phyloP scores from a whole-genome alignment of 2,797 vertebrate genomes.

The Rhinella marina region DNA sequence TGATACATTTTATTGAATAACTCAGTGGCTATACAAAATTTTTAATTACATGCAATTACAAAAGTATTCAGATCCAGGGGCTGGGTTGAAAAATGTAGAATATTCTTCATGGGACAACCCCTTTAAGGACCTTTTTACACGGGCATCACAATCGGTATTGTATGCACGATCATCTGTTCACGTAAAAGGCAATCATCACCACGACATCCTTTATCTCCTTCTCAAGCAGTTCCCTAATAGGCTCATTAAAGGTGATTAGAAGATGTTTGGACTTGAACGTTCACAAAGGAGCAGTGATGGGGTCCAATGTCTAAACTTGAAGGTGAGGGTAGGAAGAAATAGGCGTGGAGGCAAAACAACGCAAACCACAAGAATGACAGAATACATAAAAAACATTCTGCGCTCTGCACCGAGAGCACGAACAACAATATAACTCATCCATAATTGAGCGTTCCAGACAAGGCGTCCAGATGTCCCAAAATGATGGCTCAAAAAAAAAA shows the following conservation, averaged over 20 bases:
- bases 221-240: not conserved
- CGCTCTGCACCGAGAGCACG: not conserved
- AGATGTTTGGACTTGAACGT: not conserved
- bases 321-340: not conserved
- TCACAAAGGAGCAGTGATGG: not conserved
- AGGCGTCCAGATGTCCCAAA: not conserved
- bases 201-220: not conserved
- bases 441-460: not conserved
- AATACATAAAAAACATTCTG: not conserved
- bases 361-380: slow-evolving; percentile 16
- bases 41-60: no score
- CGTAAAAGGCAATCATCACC: no score
- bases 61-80: no score
- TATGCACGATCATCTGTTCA: no score
- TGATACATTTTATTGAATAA: no score
- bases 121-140: no score
- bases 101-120: no score
- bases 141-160: no score
- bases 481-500: not conserved
- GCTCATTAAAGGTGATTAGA: not conserved
- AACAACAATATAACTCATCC: not conserved
- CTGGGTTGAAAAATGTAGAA: no score
- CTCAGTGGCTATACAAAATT: no score
- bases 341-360: slow-evolving; percentile 1
- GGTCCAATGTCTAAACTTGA: not conserved